phyloP scores from a whole-genome alignment of 2,888 invertebrate species.

The Caenorhabditis parvicauda region DNA sequence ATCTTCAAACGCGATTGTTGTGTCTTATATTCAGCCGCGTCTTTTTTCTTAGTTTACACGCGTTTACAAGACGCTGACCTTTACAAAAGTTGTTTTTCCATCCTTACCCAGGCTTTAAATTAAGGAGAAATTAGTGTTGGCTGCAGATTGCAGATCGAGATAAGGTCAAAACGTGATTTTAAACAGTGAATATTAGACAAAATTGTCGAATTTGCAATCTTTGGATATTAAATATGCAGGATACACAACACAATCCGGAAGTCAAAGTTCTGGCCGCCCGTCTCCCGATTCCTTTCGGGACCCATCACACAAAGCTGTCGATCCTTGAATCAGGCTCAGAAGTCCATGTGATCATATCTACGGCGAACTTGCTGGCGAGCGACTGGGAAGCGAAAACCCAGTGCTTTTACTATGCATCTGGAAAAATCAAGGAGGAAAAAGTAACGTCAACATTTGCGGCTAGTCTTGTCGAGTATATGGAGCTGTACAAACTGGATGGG shows the following conservation, averaged over 20 bases:
- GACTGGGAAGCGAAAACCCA: conserved; percentile 55
- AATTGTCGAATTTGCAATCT: background rate
- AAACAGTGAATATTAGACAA: background rate
- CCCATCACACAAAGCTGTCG: conserved; percentile 55
- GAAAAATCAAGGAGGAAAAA: conserved; percentile 1
- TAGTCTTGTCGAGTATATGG: conserved; percentile 29
- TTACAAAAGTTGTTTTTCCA: too few relatives aligned
- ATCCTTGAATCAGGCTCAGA: conserved; percentile 33
- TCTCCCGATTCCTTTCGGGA: conserved; percentile 46
- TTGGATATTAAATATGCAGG: background rate
- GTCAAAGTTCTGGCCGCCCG: conserved; percentile 23
- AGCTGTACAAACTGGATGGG: conserved; percentile 3
- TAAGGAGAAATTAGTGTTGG: too few relatives aligned
- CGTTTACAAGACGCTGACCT: too few relatives aligned
- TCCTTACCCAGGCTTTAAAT: too few relatives aligned
- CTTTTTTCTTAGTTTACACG: too few relatives aligned
- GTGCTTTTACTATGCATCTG: conserved; percentile 42
- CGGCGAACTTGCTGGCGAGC: conserved; percentile 44
- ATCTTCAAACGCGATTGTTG: too few relatives aligned
- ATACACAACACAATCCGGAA: conserved; percentile 6
- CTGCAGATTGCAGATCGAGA: too few relatives aligned
- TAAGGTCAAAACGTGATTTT: too few relatives aligned
- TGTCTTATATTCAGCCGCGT: too few relatives aligned
- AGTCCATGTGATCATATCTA: conserved; percentile 50
- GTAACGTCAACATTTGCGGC: background rate